These are phyloP conservation scores for Erythrolamprus reginae DNA, from an alignment of 2,113 vertebrate genomes.

Conservation along the genomic window DNA sequence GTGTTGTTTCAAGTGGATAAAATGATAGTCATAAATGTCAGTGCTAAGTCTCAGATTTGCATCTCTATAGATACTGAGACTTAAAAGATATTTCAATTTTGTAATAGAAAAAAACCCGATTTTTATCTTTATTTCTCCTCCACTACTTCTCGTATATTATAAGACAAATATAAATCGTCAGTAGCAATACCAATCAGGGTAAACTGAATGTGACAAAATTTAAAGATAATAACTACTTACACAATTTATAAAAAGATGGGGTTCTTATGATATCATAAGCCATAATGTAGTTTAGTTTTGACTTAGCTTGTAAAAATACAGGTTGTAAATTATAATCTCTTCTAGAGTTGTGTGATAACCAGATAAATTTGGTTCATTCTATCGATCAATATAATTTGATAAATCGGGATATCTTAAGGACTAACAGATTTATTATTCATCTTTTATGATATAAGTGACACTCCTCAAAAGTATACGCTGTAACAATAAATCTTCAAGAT, in stretches of 20 bases:
- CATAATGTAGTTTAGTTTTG: not conserved
- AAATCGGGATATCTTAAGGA: not conserved
- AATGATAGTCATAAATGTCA: conserved; percentile 40
- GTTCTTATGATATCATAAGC: not conserved
- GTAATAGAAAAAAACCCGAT: not conserved
- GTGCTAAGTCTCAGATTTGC: not conserved
- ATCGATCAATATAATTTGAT: not conserved
- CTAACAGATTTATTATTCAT: not conserved
- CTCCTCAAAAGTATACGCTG: not conserved
- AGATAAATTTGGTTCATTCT: not conserved
- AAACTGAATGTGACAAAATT: not conserved
- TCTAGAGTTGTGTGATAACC: not conserved
- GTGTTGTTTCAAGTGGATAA: conserved; percentile 40
- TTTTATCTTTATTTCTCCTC: not conserved
- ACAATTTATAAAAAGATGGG: not conserved
- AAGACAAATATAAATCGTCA: not conserved
- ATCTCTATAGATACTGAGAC: not conserved
- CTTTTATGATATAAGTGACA: not conserved
- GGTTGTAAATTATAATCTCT: not conserved
- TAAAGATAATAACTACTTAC: not conserved
- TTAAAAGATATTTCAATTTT: not conserved
- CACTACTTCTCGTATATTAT: not conserved
- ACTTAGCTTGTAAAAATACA: not conserved
- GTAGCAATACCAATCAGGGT: not conserved
- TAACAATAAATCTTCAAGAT: not conserved